Evolutionary conservation across 2,888 invertebrate species (phyloP).

Genomic region (Poecilobothrus nobilitatus): DNA sequence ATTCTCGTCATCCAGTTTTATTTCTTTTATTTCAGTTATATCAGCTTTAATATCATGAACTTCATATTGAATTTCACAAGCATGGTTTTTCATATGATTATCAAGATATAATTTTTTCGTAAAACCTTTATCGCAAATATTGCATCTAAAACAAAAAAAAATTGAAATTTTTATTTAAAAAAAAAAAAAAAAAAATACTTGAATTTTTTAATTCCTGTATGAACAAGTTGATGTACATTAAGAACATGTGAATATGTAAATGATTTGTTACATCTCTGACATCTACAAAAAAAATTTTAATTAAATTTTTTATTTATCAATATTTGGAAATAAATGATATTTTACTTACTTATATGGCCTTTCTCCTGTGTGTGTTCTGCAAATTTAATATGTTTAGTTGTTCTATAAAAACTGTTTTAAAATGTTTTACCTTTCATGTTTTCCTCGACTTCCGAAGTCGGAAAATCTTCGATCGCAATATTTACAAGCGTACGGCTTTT

Average conservation of each 20-base stretch:
- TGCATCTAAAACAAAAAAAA: slow-evolving; percentile 25
- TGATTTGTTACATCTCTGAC: slow-evolving; percentile 37
- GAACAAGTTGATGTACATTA: slow-evolving; percentile 37
- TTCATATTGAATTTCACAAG: slow-evolving; percentile 2
- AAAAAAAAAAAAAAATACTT: slow-evolving; percentile 20
- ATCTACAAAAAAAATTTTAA: slow-evolving; percentile 18
- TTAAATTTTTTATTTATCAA: background rate
- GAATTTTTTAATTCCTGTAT: slow-evolving; percentile 42
- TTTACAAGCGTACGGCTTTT: slow-evolving; percentile 41
- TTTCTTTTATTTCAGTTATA: background rate
- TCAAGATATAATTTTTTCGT: slow-evolving; percentile 39
- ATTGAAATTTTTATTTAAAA: background rate
- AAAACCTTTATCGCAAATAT: slow-evolving; percentile 38
- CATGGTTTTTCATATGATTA: slow-evolving; percentile 36
- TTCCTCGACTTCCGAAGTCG: slow-evolving; percentile 43
- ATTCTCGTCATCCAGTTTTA: background rate
- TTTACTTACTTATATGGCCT: slow-evolving; percentile 31
- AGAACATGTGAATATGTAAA: slow-evolving; percentile 42
- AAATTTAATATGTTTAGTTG: background rate
- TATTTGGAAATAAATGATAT: background rate
- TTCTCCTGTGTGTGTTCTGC: slow-evolving; percentile 39
- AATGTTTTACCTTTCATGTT: slow-evolving; percentile 35
- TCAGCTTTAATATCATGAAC: background rate
- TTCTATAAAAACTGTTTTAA: background rate
- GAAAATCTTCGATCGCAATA: slow-evolving; percentile 42